Evolutionary conservation across 2,888 invertebrate species (phyloP), one percentile per base, ranked within the genome.

Genomic region (Agriopis aurantiaria): DNA sequence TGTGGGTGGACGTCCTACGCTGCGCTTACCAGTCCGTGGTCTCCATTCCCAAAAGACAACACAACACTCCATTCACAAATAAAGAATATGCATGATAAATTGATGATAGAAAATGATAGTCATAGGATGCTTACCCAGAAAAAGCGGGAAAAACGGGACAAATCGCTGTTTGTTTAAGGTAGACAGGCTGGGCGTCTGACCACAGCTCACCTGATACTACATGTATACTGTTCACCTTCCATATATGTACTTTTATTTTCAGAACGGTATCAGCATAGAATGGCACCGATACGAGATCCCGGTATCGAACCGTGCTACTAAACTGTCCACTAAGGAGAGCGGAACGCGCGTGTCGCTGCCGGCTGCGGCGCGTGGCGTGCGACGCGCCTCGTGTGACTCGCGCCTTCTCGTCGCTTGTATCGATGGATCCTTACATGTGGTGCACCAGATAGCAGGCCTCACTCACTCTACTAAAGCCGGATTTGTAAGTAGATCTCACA

Each of bases 321-420:
- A 87, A 48, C 70, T 91, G 61, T 81, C 85, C 5, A 71, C 81
- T 80, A 95, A 96, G 0, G 96, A 96, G 80, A 96, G 80, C 95
- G 76, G 75, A 14, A 82, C 83, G 3, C 80, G 96, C 96, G 75
- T 93, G 96, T 80, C 96, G 0, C 59, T 89, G 95, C 97, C 74
- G 93, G 96, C 89, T 90, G 95, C 82, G 8, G 90, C 85, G 70
- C 85, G 90, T 0, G 73, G 77, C 9, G 86, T 79, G 62, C 79
- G 85, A 0, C 85, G 87, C 9, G 88, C 77, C 73, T 96, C 96
- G 0, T 96, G 96, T 82, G 97, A 97, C 87, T 96, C 96, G 80
- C 96, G 97, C 79, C 90, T 98, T 9, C 91, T 98, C 41, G 89
- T 97, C 56, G 97, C 98, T 9, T 98, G 98, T 82, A 97, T 97